Base-by-base conservation (phyloP, 2,113 vertebrate genomes). In the Menidia beryllina region DNA sequence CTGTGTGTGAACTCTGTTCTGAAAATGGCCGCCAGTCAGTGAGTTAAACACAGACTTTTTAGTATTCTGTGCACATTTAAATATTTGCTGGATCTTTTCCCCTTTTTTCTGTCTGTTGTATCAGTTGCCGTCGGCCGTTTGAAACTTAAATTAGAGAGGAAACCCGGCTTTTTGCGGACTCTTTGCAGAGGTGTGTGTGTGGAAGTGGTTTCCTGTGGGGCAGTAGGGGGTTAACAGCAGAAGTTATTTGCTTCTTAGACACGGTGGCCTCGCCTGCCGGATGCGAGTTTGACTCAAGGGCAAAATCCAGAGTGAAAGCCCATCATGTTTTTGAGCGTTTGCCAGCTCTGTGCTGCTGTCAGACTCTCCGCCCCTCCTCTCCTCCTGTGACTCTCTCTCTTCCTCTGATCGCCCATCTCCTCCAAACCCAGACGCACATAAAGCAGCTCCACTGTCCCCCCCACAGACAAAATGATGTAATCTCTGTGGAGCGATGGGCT, bases 201-300 rank as follows among this genome's bases (percentile, higher is more conserved):
- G n/a, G n/a, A n/a, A n/a, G n/a, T n/a, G n/a, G n/a, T n/a, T n/a
- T n/a, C n/a, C n/a, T n/a, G n/a, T 17, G 57, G 75, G 86, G 49
- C 82, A 82, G 73, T 39, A 79, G 68, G 74, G 83, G 85, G 87
- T 90, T 90, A 89, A 86, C 82, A 81, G 80, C 55, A 20, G 49
- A 70, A 90, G 86, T 75, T 84, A 79, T 90, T 90, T 77, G 69
- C 62, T 86, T 81, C 83, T 88, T 88, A 86, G 86, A 88, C 88
- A 85, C 69, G 65, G 85, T 85, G 88, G 89, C 89, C 85, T 90
- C 81, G 88, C 72, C 83, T 86, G 89, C 86, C 89, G 85, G 86
- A 91, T 90, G 82, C 74, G 69, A 85, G 90, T 87, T 91, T 89
- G 86, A 91, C 88, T 91, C 90, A 79, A 90, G 89, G 88, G 89